These are phyloP conservation scores for Luperina testacea DNA, from an alignment of 2,888 invertebrate genomes.

Conservation along the genomic window DNA sequence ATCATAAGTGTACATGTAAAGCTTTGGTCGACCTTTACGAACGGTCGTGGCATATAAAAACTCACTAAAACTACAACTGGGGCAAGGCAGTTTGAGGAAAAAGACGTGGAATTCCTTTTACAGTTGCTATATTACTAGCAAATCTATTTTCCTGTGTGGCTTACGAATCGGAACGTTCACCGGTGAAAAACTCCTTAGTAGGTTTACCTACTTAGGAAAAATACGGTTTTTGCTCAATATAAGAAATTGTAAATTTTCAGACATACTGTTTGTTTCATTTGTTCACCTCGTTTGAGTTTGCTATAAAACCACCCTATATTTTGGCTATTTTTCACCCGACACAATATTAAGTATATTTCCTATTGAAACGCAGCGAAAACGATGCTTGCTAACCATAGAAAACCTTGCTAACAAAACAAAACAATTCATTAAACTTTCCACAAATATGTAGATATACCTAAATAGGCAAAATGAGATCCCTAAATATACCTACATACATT, in stretches of 20 bases:
- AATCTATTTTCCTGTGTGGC: slow-evolving; percentile 49
- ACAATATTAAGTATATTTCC: background rate
- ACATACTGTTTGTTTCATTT: background rate
- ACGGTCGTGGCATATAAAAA: slow-evolving; percentile 19
- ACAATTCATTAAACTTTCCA: background rate
- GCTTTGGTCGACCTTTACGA: slow-evolving; percentile 13
- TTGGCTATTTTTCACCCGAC: background rate
- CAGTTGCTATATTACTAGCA: slow-evolving; percentile 35
- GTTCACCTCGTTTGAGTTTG: background rate
- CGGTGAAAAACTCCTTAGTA: slow-evolving; percentile 1
- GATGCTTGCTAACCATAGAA: background rate
- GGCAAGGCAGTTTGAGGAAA: slow-evolving; percentile 42
- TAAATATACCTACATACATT: background rate
- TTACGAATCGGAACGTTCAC: slow-evolving; percentile 23
- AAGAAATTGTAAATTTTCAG: background rate
- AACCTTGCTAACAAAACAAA: background rate
- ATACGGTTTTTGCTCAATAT: background rate
- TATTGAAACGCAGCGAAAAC: background rate
- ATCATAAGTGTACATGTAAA: slow-evolving; percentile 1
- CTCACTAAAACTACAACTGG: slow-evolving; percentile 24
- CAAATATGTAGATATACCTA: background rate
- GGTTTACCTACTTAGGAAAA: background rate
- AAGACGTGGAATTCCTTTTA: slow-evolving; percentile 34
- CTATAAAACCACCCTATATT: background rate
- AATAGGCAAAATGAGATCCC: background rate